phyloP scores from a whole-genome alignment of 37 sponge, comb jelly and placozoan genomes.

The Hexactinellida sp. region DNA sequence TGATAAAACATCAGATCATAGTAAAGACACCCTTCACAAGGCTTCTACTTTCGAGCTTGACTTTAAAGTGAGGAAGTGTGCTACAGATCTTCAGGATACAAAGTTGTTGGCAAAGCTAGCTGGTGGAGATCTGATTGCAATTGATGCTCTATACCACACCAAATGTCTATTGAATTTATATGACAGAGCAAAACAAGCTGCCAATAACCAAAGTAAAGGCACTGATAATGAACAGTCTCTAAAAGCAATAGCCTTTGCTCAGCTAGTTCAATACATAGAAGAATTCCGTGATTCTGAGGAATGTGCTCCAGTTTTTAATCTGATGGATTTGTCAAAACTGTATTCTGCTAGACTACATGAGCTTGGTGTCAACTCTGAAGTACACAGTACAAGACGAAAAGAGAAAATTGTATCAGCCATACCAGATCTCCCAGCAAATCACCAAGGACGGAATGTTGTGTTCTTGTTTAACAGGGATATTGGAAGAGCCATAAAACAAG shows the following conservation, averaged over 20 bases:
- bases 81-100: not conserved
- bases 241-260: not conserved
- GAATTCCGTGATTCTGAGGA: no score
- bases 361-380: slow-evolving; percentile 14
- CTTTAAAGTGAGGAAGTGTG: no score
- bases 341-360: slow-evolving; percentile 17
- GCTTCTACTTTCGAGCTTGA: no score
- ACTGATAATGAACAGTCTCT: not conserved
- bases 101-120: not conserved
- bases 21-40: no score
- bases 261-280: not conserved
- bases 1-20: no score
- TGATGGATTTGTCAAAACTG: not conserved
- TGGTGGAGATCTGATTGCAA: not conserved
- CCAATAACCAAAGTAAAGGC: not conserved
- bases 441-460: slow-evolving; percentile 18
- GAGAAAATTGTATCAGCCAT: not conserved
- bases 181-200: not conserved
- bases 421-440: slow-evolving; percentile 19
- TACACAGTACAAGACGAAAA: not conserved
- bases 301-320: slow-evolving; percentile 24
- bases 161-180: not conserved
- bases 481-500: slow-evolving; percentile 18
- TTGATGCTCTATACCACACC: not conserved
- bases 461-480: slow-evolving; percentile 17